Base-by-base conservation (phyloP, 2,113 vertebrate genomes). In the Cyprinodon brontotheroides region DNA sequence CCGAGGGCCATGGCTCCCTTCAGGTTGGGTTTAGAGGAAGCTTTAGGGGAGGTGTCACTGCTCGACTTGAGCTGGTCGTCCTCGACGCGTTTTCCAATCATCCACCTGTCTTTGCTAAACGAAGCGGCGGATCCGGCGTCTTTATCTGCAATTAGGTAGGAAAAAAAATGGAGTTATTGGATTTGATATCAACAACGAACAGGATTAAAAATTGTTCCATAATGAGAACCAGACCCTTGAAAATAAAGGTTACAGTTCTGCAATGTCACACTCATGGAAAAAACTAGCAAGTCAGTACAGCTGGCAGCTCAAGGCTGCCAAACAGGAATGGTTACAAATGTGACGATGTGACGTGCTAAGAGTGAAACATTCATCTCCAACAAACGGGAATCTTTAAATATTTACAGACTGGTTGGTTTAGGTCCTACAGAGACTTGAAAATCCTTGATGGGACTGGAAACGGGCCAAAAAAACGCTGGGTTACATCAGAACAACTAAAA, bases 1-100 rank as follows among this genome's bases (percentile, higher is more conserved):
- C 88, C 64, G 39, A 94, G 90, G 8, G 94, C 91, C 95, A 95
- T 94, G 73, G 63, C 74, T 50, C 3, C 78, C 0, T 73, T 83
- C 50, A 64, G 73, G 61, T 47, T 62, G 22, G 57, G n/a, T 22
- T 61, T 40, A 38, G 71, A 39, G 45, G 67, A 36, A 41, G 36
- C 10, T 7, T 79, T 60, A 38, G 66, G 60, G 0, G 81, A 22
- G 66, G 76, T 14, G 80, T 29, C 5, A 59, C 41, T 50, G 5
- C 69, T 11, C 38, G 36, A 14, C 57, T 76, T 65, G 41, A 17
- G 68, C 50, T 53, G 62, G 63, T 82, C 81, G 66, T 79, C 71
- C 65, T 86, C 82, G 53, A 70, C 41, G 14, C 45, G 57, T 63
- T 65, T 60, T 43, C 71, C 62, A 4, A 75, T 82, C 70, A 66